phyloP scores from a whole-genome alignment of 2,113 vertebrate species.

The Rutilus rutilus region DNA sequence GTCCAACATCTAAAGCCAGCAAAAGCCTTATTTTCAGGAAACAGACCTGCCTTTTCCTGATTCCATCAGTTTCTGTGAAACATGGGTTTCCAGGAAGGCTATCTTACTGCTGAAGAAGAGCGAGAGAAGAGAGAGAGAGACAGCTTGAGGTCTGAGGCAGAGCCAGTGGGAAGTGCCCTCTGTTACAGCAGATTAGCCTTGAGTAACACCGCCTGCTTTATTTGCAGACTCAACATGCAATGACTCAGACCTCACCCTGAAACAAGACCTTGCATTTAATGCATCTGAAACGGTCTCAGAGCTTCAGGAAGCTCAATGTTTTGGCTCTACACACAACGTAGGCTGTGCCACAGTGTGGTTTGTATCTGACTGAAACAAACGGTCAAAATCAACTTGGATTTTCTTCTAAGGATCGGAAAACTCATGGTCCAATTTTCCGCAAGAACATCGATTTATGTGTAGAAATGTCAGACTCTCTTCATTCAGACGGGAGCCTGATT shows the following conservation, averaged over 20 bases:
- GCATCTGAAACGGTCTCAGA: background rate
- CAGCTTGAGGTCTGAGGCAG: constrained; percentile 2
- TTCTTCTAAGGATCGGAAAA: background rate
- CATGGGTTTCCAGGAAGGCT: constrained; percentile 11
- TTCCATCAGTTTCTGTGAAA: background rate
- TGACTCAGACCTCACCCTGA: background rate
- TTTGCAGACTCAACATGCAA: constrained; percentile 21
- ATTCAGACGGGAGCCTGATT: background rate
- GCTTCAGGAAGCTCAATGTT: background rate
- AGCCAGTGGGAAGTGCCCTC: constrained; percentile 8
- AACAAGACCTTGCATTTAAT: background rate
- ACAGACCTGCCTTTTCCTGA: background rate
- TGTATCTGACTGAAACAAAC: constrained; percentile 1
- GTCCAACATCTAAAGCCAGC: background rate
- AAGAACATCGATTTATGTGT: background rate
- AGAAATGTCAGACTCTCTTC: constrained; percentile 5
- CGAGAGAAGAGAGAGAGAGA: background rate
- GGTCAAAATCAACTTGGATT: background rate
- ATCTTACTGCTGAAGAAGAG: background rate
- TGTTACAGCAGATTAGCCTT: background rate
- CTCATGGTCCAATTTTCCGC: background rate
- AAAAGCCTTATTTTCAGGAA: constrained; percentile 16
- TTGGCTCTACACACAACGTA: background rate
- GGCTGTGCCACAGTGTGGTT: background rate
- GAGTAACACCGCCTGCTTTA: background rate